A percentile compares a stretch with the other conserved stretches of the same genome.
Conservation (phyloP, 2,888 invertebrate genomes). For the Linnaemya vulpina region DNA sequence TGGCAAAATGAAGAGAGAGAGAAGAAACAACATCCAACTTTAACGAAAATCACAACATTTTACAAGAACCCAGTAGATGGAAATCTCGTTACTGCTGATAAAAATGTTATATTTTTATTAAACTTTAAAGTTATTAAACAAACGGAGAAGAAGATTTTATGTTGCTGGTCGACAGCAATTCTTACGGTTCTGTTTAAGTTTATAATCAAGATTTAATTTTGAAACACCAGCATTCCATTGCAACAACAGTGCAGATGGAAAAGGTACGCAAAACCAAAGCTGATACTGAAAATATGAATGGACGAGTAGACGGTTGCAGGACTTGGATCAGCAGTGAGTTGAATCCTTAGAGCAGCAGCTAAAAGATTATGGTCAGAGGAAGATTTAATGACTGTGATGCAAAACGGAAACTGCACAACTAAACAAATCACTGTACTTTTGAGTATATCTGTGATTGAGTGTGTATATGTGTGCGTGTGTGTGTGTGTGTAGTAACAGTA, state of each 20-base stretch:
- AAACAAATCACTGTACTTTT: constrained; percentile 23
- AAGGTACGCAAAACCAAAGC: neutral
- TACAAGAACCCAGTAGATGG: neutral
- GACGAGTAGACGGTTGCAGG: constrained; percentile 1
- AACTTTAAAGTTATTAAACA: constrained; percentile 3
- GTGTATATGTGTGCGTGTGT: constrained; percentile 12
- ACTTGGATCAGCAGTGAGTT: constrained; percentile 8
- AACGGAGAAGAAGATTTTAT: constrained; percentile 28
- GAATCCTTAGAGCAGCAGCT: constrained; percentile 43
- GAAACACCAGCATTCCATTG: constrained; percentile 38
- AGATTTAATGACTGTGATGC: constrained; percentile 67
- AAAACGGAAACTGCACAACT: constrained; percentile 59
- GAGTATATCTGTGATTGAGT: neutral
- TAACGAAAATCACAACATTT: neutral
- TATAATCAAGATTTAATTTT: constrained; percentile 82
- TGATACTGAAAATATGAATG: neutral
- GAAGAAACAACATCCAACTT: neutral
- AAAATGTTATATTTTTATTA: constrained; percentile 4
- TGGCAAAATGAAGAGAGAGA: neutral
- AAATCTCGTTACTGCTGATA: constrained; percentile 7
- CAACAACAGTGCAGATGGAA: constrained; percentile 4
- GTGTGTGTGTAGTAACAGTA: too few species aligned
- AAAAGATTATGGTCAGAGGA: constrained; percentile 70
- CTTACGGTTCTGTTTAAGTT: constrained; percentile 70
- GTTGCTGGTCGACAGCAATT: neutral